A percentile compares a stretch with the other conserved stretches of the same genome.
Evolutionary conservation across 2,797 vertebrate species (phyloP).

Genomic region (Parotocinclus haroldoi): DNA sequence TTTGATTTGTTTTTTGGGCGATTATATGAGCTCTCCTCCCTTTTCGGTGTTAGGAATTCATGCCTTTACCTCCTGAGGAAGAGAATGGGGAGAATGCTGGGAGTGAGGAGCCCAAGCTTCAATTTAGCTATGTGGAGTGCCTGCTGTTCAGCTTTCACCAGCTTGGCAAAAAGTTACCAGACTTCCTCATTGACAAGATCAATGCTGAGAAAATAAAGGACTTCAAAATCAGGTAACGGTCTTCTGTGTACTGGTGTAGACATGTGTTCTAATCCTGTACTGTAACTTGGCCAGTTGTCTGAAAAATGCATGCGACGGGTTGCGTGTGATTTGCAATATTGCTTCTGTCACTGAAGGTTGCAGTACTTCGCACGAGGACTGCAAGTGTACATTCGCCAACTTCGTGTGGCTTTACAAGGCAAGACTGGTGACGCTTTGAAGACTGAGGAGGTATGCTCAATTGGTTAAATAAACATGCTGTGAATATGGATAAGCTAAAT

Average conservation of each 20-base stretch:
- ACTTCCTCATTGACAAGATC: conserved; percentile 93
- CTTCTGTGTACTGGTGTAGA: not conserved
- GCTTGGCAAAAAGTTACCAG: conserved; percentile 91
- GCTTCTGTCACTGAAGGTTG: conserved; percentile 69
- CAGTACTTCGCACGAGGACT: conserved; percentile 96
- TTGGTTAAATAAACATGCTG: not conserved
- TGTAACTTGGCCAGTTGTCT: no score
- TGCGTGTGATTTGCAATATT: not conserved
- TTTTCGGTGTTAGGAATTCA: conserved; percentile 79
- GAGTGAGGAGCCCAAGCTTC: conserved; percentile 91
- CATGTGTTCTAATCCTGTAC: no score
- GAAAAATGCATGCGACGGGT: no score
- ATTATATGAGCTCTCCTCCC: not conserved
- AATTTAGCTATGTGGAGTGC: conserved; percentile 98
- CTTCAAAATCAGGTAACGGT: conserved; percentile 90
- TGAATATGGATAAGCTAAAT: no score
- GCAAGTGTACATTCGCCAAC: conserved; percentile 95
- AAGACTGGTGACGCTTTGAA: conserved; percentile 96
- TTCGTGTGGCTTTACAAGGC: conserved; percentile 92
- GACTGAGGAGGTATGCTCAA: conserved; percentile 85
- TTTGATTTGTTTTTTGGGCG: no score
- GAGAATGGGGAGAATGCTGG: conserved; percentile 91
- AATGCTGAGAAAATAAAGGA: conserved; percentile 93
- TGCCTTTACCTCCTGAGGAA: conserved; percentile 94
- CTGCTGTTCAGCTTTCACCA: conserved; percentile 94